Base-by-base conservation (phyloP, 2,797 vertebrate species). In the Cheirogaleus major region DNA sequence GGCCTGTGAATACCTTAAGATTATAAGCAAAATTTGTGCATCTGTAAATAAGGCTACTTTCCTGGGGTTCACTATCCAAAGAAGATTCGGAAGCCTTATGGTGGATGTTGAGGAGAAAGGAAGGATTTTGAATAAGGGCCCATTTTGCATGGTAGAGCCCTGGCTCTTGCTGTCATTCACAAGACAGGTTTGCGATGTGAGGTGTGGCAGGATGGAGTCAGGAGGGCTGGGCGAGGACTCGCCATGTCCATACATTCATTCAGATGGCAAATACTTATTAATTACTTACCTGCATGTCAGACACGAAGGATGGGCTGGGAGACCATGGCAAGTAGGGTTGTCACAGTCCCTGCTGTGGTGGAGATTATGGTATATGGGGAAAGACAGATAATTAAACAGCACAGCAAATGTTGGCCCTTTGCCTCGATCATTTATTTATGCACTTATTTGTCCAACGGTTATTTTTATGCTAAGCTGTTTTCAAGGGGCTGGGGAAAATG, bases 1-100 rank as follows among this genome's bases (percentile, higher is more conserved):
- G 12, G 32, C n/a, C 55, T 5, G 23, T 50, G 50, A 82, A 61
- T 61, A 89, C 8, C 17, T 4, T 45, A 83, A 52, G 9, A 38
- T 85, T 91, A 43, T 63, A 86, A 63, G 55, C 2, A 30, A 80
- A 80, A 59, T 81, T 43, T 57, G 2, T 50, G 41, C 23, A 8
- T 72, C n/a, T 96, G 2, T 61, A 78, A 93, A 38, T 73, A 63
- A 91, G 30, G 35, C 1, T 59, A 23, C 27, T 86, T 89, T 94
- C 57, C 59, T 89, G 50, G 45, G 25, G 17, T 27, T 30, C 30
- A 76, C 32, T 25, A 57, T 32, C 43, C 14, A 41, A 65, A 91
- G 67, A 63, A 57, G 32, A 30, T 72, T 25, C 73, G 78, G 79
- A 96, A 80, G 32, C 9, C 17, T 65, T 89, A 35, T 41, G 14